Percentiles rank a stretch among this genome's conserved stretches.
These are phyloP conservation scores for Oeneis ivallda DNA, from an alignment of 2,888 invertebrate genomes.

Conservation along the genomic window DNA sequence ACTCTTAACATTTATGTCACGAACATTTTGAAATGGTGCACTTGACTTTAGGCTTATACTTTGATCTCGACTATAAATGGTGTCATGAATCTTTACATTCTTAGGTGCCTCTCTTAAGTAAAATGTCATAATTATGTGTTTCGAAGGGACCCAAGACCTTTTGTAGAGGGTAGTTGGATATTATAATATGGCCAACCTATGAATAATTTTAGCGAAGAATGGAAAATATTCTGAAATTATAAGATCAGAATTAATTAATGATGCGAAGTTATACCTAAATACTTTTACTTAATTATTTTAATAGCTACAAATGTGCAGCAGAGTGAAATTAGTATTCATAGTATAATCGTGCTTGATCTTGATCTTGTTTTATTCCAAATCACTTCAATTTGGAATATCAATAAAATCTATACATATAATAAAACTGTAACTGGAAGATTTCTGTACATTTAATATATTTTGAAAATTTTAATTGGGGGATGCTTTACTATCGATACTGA, in stretches of 20 bases:
- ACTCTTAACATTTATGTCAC: neutral
- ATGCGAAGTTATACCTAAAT: neutral
- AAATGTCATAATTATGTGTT: neutral
- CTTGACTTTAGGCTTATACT: conserved; percentile 1
- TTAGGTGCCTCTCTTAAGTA: neutral
- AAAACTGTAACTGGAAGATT: too few relatives aligned
- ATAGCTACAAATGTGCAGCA: neutral
- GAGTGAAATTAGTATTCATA: neutral
- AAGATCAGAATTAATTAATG: neutral
- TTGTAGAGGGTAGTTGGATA: too few relatives aligned
- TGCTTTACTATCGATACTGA: too few relatives aligned
- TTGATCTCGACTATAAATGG: conserved; percentile 4
- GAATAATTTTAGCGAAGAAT: too few relatives aligned
- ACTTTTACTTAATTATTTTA: neutral
- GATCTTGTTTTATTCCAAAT: neutral
- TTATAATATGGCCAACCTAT: too few relatives aligned
- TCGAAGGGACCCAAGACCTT: neutral
- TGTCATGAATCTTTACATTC: conserved; percentile 10
- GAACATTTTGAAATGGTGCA: neutral
- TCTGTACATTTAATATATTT: too few relatives aligned
- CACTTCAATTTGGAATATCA: too few relatives aligned
- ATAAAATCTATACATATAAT: too few relatives aligned
- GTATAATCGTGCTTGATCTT: neutral
- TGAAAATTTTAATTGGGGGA: too few relatives aligned
- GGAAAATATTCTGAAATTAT: too few relatives aligned